phyloP scores from a whole-genome alignment of 2,113 vertebrate species.

The Maccullochella peelii region DNA sequence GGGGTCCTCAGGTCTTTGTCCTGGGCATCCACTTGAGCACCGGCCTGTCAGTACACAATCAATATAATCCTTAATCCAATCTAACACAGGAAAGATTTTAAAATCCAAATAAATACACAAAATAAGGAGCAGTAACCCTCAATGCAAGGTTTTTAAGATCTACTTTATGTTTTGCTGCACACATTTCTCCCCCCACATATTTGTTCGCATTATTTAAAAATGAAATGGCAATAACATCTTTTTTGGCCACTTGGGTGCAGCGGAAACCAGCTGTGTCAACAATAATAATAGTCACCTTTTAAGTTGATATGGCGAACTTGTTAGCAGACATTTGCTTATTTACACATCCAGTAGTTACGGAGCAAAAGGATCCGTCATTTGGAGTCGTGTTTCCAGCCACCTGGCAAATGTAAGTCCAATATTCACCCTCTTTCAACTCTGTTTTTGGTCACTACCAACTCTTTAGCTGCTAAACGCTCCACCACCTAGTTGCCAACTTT shows the following conservation, averaged over 20 bases:
- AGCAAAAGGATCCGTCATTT: too few species aligned
- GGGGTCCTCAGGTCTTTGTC: conserved; percentile 91
- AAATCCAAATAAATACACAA: background rate
- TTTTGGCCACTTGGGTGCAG: background rate
- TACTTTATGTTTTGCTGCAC: background rate
- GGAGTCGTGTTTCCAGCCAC: too few species aligned
- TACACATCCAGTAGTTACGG: too few species aligned
- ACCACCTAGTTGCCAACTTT: too few species aligned
- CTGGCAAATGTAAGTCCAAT: too few species aligned
- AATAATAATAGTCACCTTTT: background rate
- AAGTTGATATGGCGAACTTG: background rate
- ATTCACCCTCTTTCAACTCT: too few species aligned
- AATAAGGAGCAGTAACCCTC: background rate
- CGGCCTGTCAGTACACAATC: conserved; percentile 82
- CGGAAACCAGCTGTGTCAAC: too few species aligned
- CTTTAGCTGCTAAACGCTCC: too few species aligned
- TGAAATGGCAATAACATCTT: background rate
- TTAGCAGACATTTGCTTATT: too few species aligned
- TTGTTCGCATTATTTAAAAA: background rate
- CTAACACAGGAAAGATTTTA: background rate
- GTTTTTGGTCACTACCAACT: too few species aligned
- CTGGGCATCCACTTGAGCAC: conserved; percentile 90
- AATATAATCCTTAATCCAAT: conserved; percentile 15
- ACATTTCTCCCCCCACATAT: background rate
- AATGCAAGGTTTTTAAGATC: background rate